Conservation (phyloP, 2,888 invertebrate species). For the Mythimna lalbum region DNA sequence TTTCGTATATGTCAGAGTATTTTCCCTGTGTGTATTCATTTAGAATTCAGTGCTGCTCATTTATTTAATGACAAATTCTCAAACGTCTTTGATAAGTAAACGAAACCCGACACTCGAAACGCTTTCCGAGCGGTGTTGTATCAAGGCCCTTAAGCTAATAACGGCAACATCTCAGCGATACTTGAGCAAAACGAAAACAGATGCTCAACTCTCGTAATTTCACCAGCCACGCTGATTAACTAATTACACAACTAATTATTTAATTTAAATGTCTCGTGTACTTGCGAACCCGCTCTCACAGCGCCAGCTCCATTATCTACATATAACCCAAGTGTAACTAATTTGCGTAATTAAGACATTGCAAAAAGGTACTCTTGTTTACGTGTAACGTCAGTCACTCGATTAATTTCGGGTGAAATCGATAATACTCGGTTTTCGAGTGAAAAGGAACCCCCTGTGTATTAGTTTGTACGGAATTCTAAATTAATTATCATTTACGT, state of each 20-base stretch:
- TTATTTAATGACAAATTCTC: neutral
- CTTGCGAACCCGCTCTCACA: slow-evolving; percentile 30
- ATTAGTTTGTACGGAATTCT: slow-evolving; percentile 48
- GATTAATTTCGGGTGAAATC: slow-evolving; percentile 54
- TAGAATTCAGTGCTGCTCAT: slow-evolving; percentile 1
- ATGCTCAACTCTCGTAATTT: slow-evolving; percentile 50
- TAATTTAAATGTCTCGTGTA: slow-evolving; percentile 63
- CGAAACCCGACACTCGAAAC: neutral
- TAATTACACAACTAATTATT: slow-evolving; percentile 65
- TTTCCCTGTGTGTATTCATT: neutral
- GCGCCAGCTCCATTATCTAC: slow-evolving; percentile 38
- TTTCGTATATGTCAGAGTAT: too few relatives aligned
- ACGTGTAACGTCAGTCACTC: slow-evolving; percentile 47
- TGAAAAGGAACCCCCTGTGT: slow-evolving; percentile 29
- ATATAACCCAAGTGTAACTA: slow-evolving; percentile 43
- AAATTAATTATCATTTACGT: slow-evolving; percentile 46
- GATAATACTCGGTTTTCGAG: slow-evolving; percentile 37
- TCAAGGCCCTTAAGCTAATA: slow-evolving; percentile 35
- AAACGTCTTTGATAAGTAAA: slow-evolving; percentile 8
- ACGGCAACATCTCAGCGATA: slow-evolving; percentile 22
- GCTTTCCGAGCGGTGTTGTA: slow-evolving; percentile 3
- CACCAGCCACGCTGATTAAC: slow-evolving; percentile 61
- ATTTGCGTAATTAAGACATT: slow-evolving; percentile 60
- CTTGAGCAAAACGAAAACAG: slow-evolving; percentile 56
- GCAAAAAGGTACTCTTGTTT: slow-evolving; percentile 58